These are phyloP conservation scores for Phania funesta DNA, from an alignment of 2,888 invertebrate species.

Conservation along the genomic window DNA sequence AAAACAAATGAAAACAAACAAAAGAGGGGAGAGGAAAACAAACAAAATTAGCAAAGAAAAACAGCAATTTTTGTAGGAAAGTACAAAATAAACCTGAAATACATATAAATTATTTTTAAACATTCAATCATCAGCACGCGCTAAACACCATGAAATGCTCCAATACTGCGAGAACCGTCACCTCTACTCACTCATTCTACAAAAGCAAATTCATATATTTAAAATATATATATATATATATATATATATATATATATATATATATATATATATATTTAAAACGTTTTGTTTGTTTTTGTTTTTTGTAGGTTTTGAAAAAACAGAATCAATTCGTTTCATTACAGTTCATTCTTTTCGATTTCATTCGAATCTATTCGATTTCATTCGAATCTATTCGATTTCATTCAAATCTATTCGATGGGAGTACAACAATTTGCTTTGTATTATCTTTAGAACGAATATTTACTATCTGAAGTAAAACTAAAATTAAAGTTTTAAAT, in stretches of 20 bases:
- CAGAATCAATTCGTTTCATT: slow-evolving; percentile 34
- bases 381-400: neutral
- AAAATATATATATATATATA: neutral
- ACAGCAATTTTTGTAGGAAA: slow-evolving; percentile 18
- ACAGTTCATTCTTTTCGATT: neutral
- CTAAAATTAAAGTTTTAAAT: too few relatives aligned
- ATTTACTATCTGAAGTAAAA: too few relatives aligned
- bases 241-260: neutral
- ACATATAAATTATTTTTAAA: slow-evolving; percentile 61
- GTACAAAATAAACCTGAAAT: slow-evolving; percentile 56
- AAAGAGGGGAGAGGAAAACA: neutral
- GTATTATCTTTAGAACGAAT: too few relatives aligned
- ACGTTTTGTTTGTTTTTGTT: too few relatives aligned
- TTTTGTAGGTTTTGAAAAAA: too few relatives aligned
- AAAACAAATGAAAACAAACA: neutral
- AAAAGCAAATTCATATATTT: slow-evolving; percentile 6
- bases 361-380: slow-evolving; percentile 13
- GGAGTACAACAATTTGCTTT: too few relatives aligned
- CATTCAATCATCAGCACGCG: slow-evolving; percentile 63
- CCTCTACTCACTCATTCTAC: slow-evolving; percentile 9
- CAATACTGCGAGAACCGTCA: slow-evolving; percentile 1
- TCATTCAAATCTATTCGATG: too few relatives aligned
- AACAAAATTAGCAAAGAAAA: slow-evolving; percentile 24
- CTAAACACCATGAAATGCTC: slow-evolving; percentile 39
- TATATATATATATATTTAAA: too few relatives aligned